Evolutionary conservation across 2,113 vertebrate species (phyloP), one percentile per base, ranked within the genome.

Genomic region (Malurus alboscapulatus): DNA sequence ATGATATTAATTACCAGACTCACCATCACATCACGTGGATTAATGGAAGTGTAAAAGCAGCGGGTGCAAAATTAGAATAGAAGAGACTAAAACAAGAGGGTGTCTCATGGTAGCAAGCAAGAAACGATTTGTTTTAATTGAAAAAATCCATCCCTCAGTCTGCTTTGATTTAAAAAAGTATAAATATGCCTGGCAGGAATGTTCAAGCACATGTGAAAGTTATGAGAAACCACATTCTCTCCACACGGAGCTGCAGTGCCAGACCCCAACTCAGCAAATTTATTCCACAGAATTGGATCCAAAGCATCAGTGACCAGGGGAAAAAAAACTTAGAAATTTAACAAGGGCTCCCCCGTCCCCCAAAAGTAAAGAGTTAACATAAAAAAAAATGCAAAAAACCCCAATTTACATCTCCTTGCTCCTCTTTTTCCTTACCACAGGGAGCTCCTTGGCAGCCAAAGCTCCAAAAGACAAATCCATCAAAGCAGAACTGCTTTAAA

Each of bases 121-220:
- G 40, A 80, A 85, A 77, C 36, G 68, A 61, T 84, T 75, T 75
- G 79, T 58, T 74, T 93, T 92, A 92, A 95, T 67, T 92, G 89
- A 90, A 91, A 96, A 94, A 94, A 89, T 53, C 84, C 94, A 54
- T 44, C 87, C 79, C 79, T 87, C 87, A 82, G 44, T 51, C 76
- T 84, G 87, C 77, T 95, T 94, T 90, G 81, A 59, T 91, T 96
- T 84, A 0, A 63, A 82, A 47, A 90, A 92, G 71, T n/a, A 72
- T 55, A 95, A 96, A 88, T 66, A 47, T 14, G 55, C 61, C 74
- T 62, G 57, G 77, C 82, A 89, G 91, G 74, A 95, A 81, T 30
- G 66, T 15, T 81, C 7, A 15, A 13, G 59, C 68, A 34, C 66
- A 68, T 14, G 32, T 32, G 66, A 50, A 54, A 45, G 45, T 36